Evolutionary conservation across 1,140 invertebrate genomes (phyloP).

Genomic region (Notospermus geniculatus): DNA sequence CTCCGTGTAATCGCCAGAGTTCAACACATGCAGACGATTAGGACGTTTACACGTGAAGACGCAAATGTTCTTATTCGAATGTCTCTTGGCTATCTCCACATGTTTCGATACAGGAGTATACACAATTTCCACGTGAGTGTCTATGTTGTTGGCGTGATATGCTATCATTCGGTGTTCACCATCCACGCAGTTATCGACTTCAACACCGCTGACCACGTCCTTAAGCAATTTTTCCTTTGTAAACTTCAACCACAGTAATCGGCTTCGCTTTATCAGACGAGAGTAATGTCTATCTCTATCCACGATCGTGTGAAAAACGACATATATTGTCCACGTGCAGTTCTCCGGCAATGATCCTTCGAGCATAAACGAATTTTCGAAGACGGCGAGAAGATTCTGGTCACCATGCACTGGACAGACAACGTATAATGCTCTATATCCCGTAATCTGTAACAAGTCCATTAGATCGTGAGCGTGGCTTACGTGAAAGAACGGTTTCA

Average conservation of each 20-base stretch:
- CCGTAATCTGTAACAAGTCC: not conserved
- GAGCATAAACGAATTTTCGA: not conserved
- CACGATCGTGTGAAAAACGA: not conserved
- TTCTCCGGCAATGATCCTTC: not conserved
- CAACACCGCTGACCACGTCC: slow-evolving; percentile 8
- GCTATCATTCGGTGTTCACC: slow-evolving; percentile 7
- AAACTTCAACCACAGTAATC: slow-evolving; percentile 6
- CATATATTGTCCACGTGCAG: not conserved
- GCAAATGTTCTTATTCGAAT: not conserved
- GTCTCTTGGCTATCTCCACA: slow-evolving; percentile 8
- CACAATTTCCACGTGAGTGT: slow-evolving; percentile 6
- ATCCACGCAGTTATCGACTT: slow-evolving; percentile 1
- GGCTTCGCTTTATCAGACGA: not conserved
- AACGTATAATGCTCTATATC: not conserved
- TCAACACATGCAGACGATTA: not conserved
- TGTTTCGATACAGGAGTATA: slow-evolving; percentile 5
- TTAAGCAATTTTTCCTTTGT: slow-evolving; percentile 3
- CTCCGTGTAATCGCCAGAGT: slow-evolving; percentile 1
- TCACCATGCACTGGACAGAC: slow-evolving; percentile 5
- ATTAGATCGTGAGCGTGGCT: not conserved
- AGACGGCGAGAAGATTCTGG: not conserved
- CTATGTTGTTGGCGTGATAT: not conserved
- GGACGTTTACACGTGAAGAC: not conserved
- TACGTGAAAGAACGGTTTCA: slow-evolving; percentile 3
- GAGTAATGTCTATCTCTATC: slow-evolving; percentile 1